A percentile compares a stretch with the other conserved stretches of the same genome.
phyloP scores from a whole-genome alignment of 2,113 vertebrate species.

The Nestor notabilis region DNA sequence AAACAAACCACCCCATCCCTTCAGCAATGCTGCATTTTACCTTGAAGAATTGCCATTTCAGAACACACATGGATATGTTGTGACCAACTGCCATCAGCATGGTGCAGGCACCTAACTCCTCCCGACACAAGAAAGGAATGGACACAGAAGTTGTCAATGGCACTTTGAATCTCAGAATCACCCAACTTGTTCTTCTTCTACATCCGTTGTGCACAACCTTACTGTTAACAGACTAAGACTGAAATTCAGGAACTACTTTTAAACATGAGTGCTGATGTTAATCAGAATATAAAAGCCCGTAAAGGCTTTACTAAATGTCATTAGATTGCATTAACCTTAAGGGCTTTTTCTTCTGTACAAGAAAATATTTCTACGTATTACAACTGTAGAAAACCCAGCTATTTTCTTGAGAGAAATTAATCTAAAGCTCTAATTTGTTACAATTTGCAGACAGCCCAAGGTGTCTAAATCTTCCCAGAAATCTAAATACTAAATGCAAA shows the following conservation, averaged over 20 bases:
- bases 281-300: neutral
- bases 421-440: neutral
- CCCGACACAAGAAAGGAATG: neutral
- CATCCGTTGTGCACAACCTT: too few relatives aligned
- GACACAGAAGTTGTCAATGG: neutral
- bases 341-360: neutral
- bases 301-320: neutral
- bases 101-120: neutral
- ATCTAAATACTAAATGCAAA: neutral
- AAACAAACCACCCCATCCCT: neutral
- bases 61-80: neutral
- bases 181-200: too few relatives aligned
- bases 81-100: neutral
- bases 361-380: neutral
- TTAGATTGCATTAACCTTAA: neutral
- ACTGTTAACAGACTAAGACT: neutral
- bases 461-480: neutral
- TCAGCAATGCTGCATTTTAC: neutral
- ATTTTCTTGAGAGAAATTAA: neutral
- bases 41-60: neutral
- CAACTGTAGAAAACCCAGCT: neutral
- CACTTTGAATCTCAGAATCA: neutral
- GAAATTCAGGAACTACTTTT: neutral
- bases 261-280: neutral
- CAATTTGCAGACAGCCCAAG: neutral